Conservation (phyloP, 2,113 vertebrate genomes). For the Amazona guildingii region DNA sequence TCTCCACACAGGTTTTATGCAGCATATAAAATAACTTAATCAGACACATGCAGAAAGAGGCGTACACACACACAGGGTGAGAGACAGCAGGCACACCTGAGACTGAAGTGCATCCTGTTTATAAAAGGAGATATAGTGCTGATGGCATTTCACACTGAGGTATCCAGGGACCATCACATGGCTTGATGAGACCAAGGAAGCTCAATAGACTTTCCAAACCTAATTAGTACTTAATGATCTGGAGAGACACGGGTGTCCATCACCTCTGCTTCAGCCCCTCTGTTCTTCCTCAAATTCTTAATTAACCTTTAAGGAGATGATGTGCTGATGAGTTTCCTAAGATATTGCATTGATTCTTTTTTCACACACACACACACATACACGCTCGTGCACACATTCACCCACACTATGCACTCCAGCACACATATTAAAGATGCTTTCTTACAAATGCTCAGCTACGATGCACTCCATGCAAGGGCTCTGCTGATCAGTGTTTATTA, state of each 20-base stretch:
- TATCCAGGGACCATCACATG: constrained; percentile 70
- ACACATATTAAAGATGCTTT: constrained; percentile 21
- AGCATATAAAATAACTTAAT: neutral
- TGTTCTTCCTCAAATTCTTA: constrained; percentile 78
- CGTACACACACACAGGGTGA: neutral
- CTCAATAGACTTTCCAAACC: constrained; percentile 82
- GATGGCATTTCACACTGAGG: constrained; percentile 77
- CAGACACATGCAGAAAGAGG: neutral
- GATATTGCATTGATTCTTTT: constrained; percentile 67
- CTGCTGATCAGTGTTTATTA: constrained; percentile 79
- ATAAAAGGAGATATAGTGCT: constrained; percentile 65
- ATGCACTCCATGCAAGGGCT: constrained; percentile 46
- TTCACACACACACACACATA: neutral
- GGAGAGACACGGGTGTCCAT: constrained; percentile 77
- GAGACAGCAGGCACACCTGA: constrained; percentile 53
- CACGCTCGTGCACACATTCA: neutral
- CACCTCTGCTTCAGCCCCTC: constrained; percentile 68
- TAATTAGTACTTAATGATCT: constrained; percentile 90
- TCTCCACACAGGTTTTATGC: neutral
- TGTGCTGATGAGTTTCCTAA: constrained; percentile 68
- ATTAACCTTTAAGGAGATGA: constrained; percentile 85
- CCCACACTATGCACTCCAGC: constrained; percentile 8
- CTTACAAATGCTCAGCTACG: constrained; percentile 52
- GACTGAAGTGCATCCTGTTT: constrained; percentile 61
- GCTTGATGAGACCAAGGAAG: constrained; percentile 75